Evolutionary conservation across 1,140 invertebrate genomes (phyloP), one percentile per base, ranked within the genome.

Genomic region (Belonocnema kinseyi): DNA sequence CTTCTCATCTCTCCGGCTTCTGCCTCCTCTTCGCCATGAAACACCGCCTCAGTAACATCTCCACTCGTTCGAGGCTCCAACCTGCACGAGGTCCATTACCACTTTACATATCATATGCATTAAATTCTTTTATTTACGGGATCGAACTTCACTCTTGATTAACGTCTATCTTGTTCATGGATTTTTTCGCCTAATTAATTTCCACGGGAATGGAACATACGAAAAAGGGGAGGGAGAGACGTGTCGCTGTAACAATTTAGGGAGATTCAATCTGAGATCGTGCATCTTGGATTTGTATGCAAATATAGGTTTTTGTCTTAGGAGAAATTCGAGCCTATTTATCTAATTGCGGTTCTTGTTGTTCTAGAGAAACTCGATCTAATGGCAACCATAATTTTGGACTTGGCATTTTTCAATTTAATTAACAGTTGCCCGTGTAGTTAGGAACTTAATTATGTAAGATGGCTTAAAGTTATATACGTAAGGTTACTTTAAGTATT

Each of bases 21-120:
- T 76, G 58, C 80, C 77, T 78, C 76, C 46, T 80, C 75, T 58
- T 74, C 50, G 70, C 73, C 73, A 77, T 75, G 70, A 58, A 19
- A 74, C 66, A 74, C 77, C 51, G 75, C 79, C 77, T 80, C 72
- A 21, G 21, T 19, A 11, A 21, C 19, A 58, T 33, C 58, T 14
- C 33, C 58, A 33, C 58, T 33, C 12, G 40, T 46, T 46, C 7
- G 40, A 46, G 40, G 40, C 40, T 46, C 58, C 58, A 33, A 40
- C 58, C 12, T 33, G 26, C 26, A 13, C 13, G 19, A 58, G 56
- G 1, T 21, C 58, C 58, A 61, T 61, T 61, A 61, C 58, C 21
- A 33, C 58, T 61, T 61, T 61, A 61, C 58, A 61, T 61, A 61
- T 61, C 58, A 61, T 61, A 61, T 61, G 58, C 58, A 61, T 61